Evolutionary conservation across 2,797 vertebrate species (phyloP), one percentile per base, ranked within the genome.

Genomic region (Malurus leucopterus): DNA sequence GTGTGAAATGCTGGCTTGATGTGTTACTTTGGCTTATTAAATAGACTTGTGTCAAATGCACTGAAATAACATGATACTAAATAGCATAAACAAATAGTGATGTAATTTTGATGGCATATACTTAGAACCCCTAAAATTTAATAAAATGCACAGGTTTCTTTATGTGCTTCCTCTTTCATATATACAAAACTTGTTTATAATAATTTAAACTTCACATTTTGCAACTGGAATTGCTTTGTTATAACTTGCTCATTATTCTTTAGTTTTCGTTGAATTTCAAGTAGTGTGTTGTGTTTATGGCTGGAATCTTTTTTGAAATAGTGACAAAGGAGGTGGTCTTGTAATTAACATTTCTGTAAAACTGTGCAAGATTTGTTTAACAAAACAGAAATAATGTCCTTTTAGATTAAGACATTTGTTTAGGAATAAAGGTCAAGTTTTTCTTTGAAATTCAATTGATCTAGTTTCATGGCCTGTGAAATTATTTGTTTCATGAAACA

Each of bases 361-460:
- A 94, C 86, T 95, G n/a, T 90, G 24, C 27, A 55, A 59, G 27
- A 53, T 76, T 95, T 96, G 67, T 94, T 91, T 94, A 96, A 96
- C 54, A 64, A 73, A 75, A 91, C 40, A 88, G 80, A 94, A 96
- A 92, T 78, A 69, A 58, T 64, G 23, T 34, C 36, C 43, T 90
- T 15, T 84, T 91, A 79, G 46, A 79, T 91, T 86, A 87, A 80
- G 70, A 69, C 92, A 43, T 92, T 95, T 96, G 93, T 95, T 95
- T 95, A 95, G 83, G 61, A 94, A 83, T 92, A 82, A 72, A 94
- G 91, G 84, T 93, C 71, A 95, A 32, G 43, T 73, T 86, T 94
- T 83, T 59, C 71, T 92, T 95, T 95, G 84, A 91, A 96, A 93
- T 93, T 43, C 64, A 89, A 10, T 79, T 90, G 69, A 72, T 85